Evolutionary conservation across 2,113 vertebrate species (phyloP), one percentile per base, ranked within the genome.

Genomic region (Raja brachyura): DNA sequence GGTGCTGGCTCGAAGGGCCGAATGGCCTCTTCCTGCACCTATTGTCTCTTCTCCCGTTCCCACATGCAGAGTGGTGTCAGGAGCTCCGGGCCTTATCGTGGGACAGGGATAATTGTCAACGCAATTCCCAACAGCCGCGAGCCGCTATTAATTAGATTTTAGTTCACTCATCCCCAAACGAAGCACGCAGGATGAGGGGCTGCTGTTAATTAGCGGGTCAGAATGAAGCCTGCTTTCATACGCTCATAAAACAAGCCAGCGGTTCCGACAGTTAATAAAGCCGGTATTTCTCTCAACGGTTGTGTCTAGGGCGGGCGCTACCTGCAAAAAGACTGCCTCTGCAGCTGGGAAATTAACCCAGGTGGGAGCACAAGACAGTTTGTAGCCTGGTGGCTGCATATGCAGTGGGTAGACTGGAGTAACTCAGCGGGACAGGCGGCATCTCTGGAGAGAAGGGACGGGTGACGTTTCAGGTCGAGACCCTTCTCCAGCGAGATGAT

Each of bases 121-220:
- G 39, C 88, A 3, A 28, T 68, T 70, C 22, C 68, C 88, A 63
- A 70, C 31, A 90, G 88, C 88, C 39, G 66, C 22, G 66, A 90
- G 88, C 88, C 20, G 88, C 63, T 90, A 92, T 92, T 92, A 92
- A 92, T 92, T 92, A 92, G 68, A 39, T 73, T 92, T 92, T 74
- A 92, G 68, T 39, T 73, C 66, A 92, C 68, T 92, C 66, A 92
- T 39, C 90, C 90, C 90, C 66, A 74, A 48, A 20, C 73, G 90
- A 66, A 92, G 73, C 18, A 25, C 39, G 25, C 90, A 92, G 70
- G 54, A 66, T 92, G 66, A 28, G 33, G 90, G 68, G 33, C 66
- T 18, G 33, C 73, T 73, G 68, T 92, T 92, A 92, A 92, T 92
- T 92, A 92, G 39, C 90, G 39, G 90, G 70, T 31, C 90, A 5